These are phyloP conservation scores for Pemphigus obesinymphae DNA, from an alignment of 1,140 invertebrate species.

Conservation along the genomic window DNA sequence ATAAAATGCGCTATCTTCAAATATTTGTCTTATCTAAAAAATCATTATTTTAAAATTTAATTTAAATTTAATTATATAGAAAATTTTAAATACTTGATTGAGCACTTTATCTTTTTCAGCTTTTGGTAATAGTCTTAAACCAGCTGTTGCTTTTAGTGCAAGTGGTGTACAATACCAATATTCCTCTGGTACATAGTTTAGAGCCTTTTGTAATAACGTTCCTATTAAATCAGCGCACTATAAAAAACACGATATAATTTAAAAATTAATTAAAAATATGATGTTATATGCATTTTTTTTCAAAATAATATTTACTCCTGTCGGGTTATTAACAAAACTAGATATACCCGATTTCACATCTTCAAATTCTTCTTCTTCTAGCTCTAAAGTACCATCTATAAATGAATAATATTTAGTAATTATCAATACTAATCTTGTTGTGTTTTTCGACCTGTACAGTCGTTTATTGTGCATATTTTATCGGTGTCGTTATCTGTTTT, in stretches of 20 bases:
- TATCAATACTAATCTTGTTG: no score
- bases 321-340: constrained; percentile 73
- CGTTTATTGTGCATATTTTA: no score
- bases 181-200: constrained; percentile 66
- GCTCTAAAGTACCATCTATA: constrained; percentile 62
- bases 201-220: constrained; percentile 70
- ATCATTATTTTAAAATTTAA: neutral
- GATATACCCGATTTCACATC: constrained; percentile 85
- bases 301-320: constrained; percentile 54
- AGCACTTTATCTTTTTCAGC: constrained; percentile 73
- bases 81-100: constrained; percentile 57
- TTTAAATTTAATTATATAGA: neutral
- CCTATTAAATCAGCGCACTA: constrained; percentile 69
- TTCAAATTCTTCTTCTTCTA: constrained; percentile 76
- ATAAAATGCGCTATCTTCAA: constrained; percentile 67
- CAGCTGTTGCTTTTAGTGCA: constrained; percentile 84
- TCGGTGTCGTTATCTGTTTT: no score
- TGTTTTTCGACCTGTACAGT: no score
- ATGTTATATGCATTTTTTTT: neutral
- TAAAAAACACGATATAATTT: constrained; percentile 40
- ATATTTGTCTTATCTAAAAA: constrained; percentile 55
- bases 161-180: constrained; percentile 71
- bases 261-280: neutral
- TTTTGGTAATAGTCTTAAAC: constrained; percentile 72
- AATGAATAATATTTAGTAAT: constrained; percentile 47